Evolutionary conservation across 1,140 invertebrate species (phyloP).

Genomic region (Metaphire vulgaris): DNA sequence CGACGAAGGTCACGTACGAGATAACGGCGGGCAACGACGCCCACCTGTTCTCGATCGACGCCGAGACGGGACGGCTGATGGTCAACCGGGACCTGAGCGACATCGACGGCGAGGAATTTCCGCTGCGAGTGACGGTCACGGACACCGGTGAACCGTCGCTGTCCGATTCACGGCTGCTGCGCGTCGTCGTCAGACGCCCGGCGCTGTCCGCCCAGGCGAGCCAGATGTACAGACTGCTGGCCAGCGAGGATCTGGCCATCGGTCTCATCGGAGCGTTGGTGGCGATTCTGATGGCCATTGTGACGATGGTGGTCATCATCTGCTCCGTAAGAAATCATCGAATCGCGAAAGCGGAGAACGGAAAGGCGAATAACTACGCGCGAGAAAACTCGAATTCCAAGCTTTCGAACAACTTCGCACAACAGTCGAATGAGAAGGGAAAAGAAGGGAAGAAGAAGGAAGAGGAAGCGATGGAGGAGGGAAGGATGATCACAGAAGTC

Average conservation of each 20-base stretch:
- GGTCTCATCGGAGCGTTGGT: constrained; percentile 5
- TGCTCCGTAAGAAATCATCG: constrained; percentile 7
- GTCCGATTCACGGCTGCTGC: background rate
- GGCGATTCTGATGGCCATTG: constrained; percentile 16
- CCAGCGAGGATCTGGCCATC: constrained; percentile 17
- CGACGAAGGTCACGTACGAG: background rate
- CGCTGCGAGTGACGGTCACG: background rate
- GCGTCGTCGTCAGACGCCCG: background rate
- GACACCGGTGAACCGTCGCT: background rate
- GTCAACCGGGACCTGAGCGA: background rate
- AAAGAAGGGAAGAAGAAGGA: too few species aligned
- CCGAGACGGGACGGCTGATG: background rate
- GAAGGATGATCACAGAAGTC: too few species aligned
- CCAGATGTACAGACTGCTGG: constrained; percentile 9
- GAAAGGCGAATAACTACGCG: too few species aligned
- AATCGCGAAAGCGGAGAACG: background rate
- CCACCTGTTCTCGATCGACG: background rate
- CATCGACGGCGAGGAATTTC: background rate
- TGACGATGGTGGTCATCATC: background rate
- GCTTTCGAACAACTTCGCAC: too few species aligned
- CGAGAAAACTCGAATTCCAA: too few species aligned
- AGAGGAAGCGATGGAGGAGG: too few species aligned
- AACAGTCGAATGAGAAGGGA: too few species aligned
- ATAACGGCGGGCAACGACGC: background rate
- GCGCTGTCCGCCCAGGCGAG: background rate